Evolutionary conservation across 30 jellyfish, hydroid and myxozoan species (phyloP), one percentile per base, ranked within the genome.

Genomic region (Mastigias papua): DNA sequence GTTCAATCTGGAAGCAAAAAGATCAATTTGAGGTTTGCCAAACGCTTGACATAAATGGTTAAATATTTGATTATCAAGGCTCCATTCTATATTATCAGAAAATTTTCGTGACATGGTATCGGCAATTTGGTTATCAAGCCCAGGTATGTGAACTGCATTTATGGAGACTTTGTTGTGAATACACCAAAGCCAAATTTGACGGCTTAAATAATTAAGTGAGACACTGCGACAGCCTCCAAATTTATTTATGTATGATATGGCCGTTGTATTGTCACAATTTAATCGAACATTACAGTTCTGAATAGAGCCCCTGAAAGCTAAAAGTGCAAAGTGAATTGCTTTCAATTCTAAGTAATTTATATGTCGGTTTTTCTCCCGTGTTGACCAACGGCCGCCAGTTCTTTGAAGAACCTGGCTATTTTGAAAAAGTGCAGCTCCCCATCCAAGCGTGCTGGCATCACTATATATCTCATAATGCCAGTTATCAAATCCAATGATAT

Each of bases 1-100:
- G n/a, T n/a, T n/a, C n/a, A 68, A 35, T 42, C 78, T 54, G 67
- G 87, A 37, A 23, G 93, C 93, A 83, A 81, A 83, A 68, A 83
- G 50, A 34, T 83, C 93, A 16, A 83, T 83, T 31, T 83, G 79
- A 68, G 93, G 60, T 16, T 16, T 8, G 8, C 60, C 16, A 46
- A 46, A 46, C 13, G 8, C 8, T 46, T 46, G 13, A 46, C 60
- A 46, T 0, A 71, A 0, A 7, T 20, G 21, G 19, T 2, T 10
- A 71, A 71, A 71, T 0, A 32, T 46, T 0, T 11, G 0, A 11
- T 4, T 0, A 1, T 71, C 1, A 0, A 71, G 46, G 28, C 82
- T 71, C 82, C 82, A n/a, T n/a, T n/a, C n/a, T n/a, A n/a, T n/a
- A n/a, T n/a, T n/a, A n/a, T n/a, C n/a, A n/a, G n/a, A n/a, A 71